phyloP scores from a whole-genome alignment of 1,140 invertebrate genomes.

The Thaumetopoea pityocampa region DNA sequence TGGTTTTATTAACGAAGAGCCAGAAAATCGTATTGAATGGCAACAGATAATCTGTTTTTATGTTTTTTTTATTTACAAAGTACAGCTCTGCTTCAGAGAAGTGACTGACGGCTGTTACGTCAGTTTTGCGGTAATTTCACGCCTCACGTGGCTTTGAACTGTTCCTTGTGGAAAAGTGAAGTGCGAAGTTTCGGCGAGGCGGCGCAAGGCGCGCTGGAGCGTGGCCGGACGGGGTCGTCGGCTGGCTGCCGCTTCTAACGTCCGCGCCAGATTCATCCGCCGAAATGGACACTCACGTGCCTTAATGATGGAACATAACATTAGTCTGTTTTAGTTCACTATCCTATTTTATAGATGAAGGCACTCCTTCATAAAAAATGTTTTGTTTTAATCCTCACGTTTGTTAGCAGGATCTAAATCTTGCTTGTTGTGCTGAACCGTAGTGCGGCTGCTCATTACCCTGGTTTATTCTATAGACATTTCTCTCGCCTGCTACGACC shows the following conservation, averaged over 20 bases:
- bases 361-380: too few species aligned
- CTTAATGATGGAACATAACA: too few species aligned
- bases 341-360: too few species aligned
- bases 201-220: slow-evolving; percentile 45
- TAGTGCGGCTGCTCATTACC: too few species aligned
- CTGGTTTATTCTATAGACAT: too few species aligned
- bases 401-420: too few species aligned
- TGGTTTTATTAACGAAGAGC: too few species aligned
- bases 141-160: slow-evolving; percentile 52
- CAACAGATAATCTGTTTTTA: slow-evolving; percentile 1
- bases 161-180: slow-evolving; percentile 72
- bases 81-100: slow-evolving; percentile 17
- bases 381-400: too few species aligned
- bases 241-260: slow-evolving; percentile 32
- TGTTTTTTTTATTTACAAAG: slow-evolving; percentile 20
- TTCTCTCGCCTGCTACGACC: too few species aligned
- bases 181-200: slow-evolving; percentile 71
- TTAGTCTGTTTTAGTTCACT: too few species aligned
- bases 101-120: slow-evolving; percentile 44
- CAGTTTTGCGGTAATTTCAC: slow-evolving; percentile 72
- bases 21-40: background rate
- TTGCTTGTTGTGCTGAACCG: too few species aligned
- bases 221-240: slow-evolving; percentile 65
- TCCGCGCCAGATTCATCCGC: background rate
- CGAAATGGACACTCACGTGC: too few species aligned